These are phyloP conservation scores for Papilio helenus DNA, from an alignment of 1,140 invertebrate species.

Conservation along the genomic window DNA sequence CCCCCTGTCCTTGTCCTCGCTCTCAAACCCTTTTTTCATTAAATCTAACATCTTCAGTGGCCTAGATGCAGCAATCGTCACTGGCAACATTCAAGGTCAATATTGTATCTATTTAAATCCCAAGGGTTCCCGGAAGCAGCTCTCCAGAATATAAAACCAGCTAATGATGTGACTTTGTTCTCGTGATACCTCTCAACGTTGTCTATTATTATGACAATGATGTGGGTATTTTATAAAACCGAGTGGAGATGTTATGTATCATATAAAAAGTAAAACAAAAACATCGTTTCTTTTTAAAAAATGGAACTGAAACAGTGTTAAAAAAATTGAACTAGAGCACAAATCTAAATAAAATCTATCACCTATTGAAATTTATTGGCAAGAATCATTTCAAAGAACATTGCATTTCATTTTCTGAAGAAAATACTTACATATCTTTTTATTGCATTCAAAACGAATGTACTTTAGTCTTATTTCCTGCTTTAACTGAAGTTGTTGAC, in stretches of 20 bases:
- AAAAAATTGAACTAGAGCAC: too few relatives aligned
- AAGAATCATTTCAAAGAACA: too few relatives aligned
- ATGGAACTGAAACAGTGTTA: too few relatives aligned
- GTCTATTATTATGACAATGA: neutral
- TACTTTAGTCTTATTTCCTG: too few relatives aligned
- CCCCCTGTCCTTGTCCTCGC: conserved; percentile 37
- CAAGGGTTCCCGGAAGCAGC: conserved; percentile 26
- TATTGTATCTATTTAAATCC: conserved; percentile 34
- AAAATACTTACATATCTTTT: too few relatives aligned
- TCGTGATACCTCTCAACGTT: neutral
- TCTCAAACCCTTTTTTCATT: conserved; percentile 35
- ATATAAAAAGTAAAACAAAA: neutral
- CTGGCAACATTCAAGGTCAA: conserved; percentile 53
- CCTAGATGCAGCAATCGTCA: conserved; percentile 54
- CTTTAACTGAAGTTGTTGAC: too few relatives aligned
- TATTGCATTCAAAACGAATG: too few relatives aligned
- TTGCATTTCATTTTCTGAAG: too few relatives aligned
- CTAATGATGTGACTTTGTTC: conserved; percentile 27
- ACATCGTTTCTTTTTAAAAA: too few relatives aligned
- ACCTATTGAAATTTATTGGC: too few relatives aligned
- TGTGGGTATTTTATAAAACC: neutral
- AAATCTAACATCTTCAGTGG: conserved; percentile 46
- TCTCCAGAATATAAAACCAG: conserved; percentile 16
- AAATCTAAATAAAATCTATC: too few relatives aligned
- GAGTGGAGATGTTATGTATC: neutral